phyloP scores from a whole-genome alignment of 2,113 vertebrate species.

The Oreochromis aureus region DNA sequence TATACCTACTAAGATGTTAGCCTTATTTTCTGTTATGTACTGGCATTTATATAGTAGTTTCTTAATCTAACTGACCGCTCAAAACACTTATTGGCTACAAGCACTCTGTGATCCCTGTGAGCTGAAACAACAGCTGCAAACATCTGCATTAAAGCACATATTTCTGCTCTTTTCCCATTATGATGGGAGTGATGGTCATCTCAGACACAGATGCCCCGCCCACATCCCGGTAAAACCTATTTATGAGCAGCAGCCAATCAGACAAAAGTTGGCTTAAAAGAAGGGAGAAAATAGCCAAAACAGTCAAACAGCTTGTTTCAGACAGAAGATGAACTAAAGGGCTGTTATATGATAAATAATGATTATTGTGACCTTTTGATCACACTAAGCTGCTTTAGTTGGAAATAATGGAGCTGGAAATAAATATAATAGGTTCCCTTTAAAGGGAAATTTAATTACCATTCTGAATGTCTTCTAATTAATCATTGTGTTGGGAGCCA shows the following conservation, averaged over 20 bases:
- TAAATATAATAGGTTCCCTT: background rate
- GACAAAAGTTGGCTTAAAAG: background rate
- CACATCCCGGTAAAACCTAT: no score
- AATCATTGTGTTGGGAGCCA: background rate
- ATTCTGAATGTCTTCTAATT: background rate
- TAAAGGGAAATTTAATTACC: background rate
- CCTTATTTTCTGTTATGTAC: background rate
- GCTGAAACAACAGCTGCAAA: background rate
- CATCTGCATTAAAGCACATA: accelerated
- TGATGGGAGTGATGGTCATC: background rate
- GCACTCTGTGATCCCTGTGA: background rate
- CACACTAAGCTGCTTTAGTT: background rate
- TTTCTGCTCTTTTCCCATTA: background rate
- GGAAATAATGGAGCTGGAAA: background rate
- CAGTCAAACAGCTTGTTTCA: background rate
- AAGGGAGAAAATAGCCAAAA: background rate
- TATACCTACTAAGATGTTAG: no score
- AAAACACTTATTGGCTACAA: accelerated
- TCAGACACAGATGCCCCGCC: accelerated
- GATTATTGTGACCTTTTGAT: background rate
- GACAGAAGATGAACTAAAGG: no score
- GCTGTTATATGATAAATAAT: no score
- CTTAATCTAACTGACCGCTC: accelerated
- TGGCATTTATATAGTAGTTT: accelerated
- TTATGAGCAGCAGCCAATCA: background rate